These are phyloP conservation scores for Cololabis saira DNA, from an alignment of 2,113 vertebrate genomes.

Conservation along the genomic window DNA sequence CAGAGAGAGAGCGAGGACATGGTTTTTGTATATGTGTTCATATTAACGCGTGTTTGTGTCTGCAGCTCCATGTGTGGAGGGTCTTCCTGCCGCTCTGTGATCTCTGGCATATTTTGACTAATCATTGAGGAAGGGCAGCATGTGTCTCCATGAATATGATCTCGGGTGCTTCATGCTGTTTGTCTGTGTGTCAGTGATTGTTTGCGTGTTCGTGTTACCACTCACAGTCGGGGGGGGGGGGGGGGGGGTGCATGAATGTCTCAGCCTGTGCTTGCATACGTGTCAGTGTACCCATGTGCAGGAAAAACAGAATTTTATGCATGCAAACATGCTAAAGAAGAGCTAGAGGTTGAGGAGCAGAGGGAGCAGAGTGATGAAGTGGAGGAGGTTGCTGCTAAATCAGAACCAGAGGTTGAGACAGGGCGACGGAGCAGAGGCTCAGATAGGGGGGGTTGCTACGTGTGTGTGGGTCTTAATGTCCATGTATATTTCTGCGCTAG, in stretches of 20 bases:
- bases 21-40: slow-evolving; percentile 17
- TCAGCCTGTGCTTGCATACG: slow-evolving; percentile 58
- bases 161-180: slow-evolving; percentile 52
- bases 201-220: slow-evolving; percentile 27
- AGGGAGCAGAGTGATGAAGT: slow-evolving; percentile 22
- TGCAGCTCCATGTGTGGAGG: slow-evolving; percentile 27
- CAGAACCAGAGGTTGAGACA: slow-evolving; percentile 73
- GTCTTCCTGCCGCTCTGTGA: slow-evolving; percentile 63
- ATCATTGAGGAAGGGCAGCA: slow-evolving; percentile 67
- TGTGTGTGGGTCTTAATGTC: slow-evolving; percentile 26
- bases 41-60: slow-evolving; percentile 1
- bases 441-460: slow-evolving; percentile 27
- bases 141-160: slow-evolving; percentile 69
- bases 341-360: slow-evolving; percentile 19
- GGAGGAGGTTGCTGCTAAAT: slow-evolving; percentile 63
- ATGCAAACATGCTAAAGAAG: slow-evolving; percentile 10
- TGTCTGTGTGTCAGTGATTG: slow-evolving; percentile 10
- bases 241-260: slow-evolving; percentile 63
- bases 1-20: slow-evolving; percentile 6
- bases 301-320: slow-evolving; percentile 23
- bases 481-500: too few species aligned
- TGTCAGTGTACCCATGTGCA: slow-evolving; percentile 50
- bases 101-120: slow-evolving; percentile 70
- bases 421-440: slow-evolving; percentile 56
- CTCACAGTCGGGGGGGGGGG: too few species aligned